Evolutionary conservation across 37 sponge, comb jelly and placozoan genomes (phyloP).

Genomic region (Hexactinellida sp.): DNA sequence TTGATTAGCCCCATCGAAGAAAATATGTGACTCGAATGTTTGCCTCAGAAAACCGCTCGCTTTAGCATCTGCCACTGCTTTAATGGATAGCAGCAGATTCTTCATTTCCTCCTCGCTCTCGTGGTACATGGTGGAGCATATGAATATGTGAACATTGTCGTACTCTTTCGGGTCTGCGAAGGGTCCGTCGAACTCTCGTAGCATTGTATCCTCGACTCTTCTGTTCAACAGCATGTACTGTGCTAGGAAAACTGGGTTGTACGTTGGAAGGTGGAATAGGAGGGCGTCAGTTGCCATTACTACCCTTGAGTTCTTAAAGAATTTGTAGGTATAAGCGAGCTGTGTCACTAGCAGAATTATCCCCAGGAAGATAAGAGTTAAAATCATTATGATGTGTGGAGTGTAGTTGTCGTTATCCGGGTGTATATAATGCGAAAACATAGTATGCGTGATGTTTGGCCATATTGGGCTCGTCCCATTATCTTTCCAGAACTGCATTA

Average conservation of each 20-base stretch:
- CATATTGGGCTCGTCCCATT: neutral
- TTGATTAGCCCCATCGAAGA: slow-evolving; percentile 57
- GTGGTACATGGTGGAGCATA: slow-evolving; percentile 80
- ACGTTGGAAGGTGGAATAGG: slow-evolving; percentile 58
- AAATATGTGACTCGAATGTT: slow-evolving; percentile 64
- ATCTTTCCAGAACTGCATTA: neutral
- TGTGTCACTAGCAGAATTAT: slow-evolving; percentile 37
- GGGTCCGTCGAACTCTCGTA: neutral
- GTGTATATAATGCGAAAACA: neutral
- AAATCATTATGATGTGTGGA: neutral
- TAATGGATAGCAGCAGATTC: slow-evolving; percentile 58
- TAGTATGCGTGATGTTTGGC: neutral
- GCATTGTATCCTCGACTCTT: neutral
- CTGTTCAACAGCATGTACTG: slow-evolving; percentile 53
- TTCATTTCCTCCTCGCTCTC: slow-evolving; percentile 52
- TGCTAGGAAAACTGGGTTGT: slow-evolving; percentile 51
- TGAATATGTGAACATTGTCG: slow-evolving; percentile 32
- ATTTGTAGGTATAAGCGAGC: slow-evolving; percentile 29
- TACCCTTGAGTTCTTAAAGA: slow-evolving; percentile 31
- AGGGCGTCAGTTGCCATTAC: slow-evolving; percentile 44
- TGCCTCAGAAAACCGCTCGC: slow-evolving; percentile 1
- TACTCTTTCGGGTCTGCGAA: neutral
- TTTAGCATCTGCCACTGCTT: slow-evolving; percentile 29
- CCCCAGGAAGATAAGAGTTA: neutral
- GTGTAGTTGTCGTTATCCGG: neutral